Evolutionary conservation across 53 echinoderm and acorn worm species (phyloP), one percentile per base, ranked within the genome.

Genomic region (Crossaster papposus): DNA sequence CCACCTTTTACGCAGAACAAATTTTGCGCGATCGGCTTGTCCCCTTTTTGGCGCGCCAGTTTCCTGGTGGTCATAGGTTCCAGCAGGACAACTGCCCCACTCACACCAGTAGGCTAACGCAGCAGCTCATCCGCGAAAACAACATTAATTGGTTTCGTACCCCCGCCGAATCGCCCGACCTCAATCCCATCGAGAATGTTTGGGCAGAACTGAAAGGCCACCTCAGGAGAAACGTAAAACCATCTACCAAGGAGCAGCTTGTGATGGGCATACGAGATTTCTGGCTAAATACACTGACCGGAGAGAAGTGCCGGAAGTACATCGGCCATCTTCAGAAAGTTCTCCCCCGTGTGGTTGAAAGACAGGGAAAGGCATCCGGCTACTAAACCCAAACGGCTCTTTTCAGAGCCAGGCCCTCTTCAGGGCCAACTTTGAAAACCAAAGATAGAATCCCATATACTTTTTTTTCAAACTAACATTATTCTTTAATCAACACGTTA

Each of bases 121-220:
- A 51, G 20, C 14, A 77, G 1, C 32, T 78, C 30, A 77, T 88
- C 55, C 51, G 15, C 29, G 23, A 4, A 2, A 50, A 78, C 55
- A 9, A 31, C 78, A 88, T 88, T 12, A 77, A 76, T 0, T 88
- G 88, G 88, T 77, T 12, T 17, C 51, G 36, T 14, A 88, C 88
- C 0, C 88, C 62, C 1, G 77, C 88, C 3, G 88, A 88, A 58
- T 53, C 54, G 2, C 88, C 88, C 0, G 88, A 88, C 63, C 30
- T 88, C 37, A 88, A 88, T 26, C 88, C 88, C 2, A 89, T 89
- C 20, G 89, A 89, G 44, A 22, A 32, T 2, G 54, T 81, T 14
- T 89, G 89, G 89, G 38, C 50, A 20, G 68, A 89, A 24, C 24
- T 89, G 65, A 89, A 89, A 35, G 18, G 79, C n/a, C 55, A 65